phyloP scores from a whole-genome alignment of 1,140 invertebrate species.

The Drosophila lowei region DNA sequence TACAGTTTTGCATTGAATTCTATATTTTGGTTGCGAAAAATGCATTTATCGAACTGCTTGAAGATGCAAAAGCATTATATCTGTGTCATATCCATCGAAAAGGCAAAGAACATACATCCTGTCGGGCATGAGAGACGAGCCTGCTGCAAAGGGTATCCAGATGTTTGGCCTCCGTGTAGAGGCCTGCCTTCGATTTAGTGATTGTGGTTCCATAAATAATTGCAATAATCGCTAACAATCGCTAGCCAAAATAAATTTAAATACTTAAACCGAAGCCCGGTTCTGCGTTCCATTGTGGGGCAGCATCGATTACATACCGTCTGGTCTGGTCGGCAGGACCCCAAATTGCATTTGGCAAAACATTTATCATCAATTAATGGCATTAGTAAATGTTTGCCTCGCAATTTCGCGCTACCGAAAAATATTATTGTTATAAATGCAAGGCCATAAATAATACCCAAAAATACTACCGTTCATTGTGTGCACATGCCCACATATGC shows the following conservation, averaged over 20 bases:
- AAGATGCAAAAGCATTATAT: no score
- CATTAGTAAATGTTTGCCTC: constrained; percentile 60
- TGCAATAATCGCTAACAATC: no score
- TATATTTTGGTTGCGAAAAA: no score
- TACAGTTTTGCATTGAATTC: no score
- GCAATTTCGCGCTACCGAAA: constrained; percentile 47
- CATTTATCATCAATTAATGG: constrained; percentile 67
- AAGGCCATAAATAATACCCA: constrained; percentile 60
- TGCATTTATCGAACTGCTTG: no score
- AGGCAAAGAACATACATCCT: no score
- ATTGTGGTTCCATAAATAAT: no score
- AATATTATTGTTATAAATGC: constrained; percentile 53
- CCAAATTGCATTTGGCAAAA: constrained; percentile 20
- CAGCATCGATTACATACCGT: constrained; percentile 35
- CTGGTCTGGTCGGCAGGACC: constrained; percentile 1
- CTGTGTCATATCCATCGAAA: no score
- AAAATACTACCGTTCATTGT: constrained; percentile 43
- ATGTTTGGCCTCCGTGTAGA: no score
- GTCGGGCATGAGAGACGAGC: no score
- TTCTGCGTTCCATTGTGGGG: constrained; percentile 11
- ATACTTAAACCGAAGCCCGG: constrained; percentile 7
- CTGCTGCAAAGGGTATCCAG: no score
- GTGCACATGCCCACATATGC: background rate
- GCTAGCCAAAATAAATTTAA: background rate
- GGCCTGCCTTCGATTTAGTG: no score